Conservation (phyloP, 2,113 vertebrate species). For the Andinoacara biseriatus region DNA sequence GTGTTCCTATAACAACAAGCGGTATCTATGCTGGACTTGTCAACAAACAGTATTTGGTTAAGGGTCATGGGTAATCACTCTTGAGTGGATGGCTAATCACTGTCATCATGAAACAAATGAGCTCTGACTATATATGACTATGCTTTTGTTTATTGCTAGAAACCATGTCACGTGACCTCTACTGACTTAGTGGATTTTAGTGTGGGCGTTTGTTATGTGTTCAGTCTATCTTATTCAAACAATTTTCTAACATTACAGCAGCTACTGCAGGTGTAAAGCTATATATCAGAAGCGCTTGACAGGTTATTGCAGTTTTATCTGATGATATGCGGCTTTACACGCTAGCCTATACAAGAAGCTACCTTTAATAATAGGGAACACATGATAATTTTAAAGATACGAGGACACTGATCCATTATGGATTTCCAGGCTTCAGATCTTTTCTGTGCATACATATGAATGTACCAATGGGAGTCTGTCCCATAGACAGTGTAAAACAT, state of each 20-base stretch:
- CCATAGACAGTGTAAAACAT: background rate
- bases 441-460: background rate
- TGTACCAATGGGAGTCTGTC: background rate
- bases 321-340: background rate
- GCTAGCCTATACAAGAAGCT: background rate
- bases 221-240: background rate
- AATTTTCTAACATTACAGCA: background rate
- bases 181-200: background rate
- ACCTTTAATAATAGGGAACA: background rate
- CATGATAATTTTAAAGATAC: background rate
- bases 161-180: background rate
- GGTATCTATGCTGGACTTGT: background rate
- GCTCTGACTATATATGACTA: background rate
- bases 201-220: background rate
- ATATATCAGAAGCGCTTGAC: background rate
- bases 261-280: background rate
- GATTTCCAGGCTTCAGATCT: background rate
- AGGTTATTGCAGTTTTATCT: background rate
- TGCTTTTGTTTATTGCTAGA: conserved; percentile 1
- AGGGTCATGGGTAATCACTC: background rate
- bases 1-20: background rate
- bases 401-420: background rate
- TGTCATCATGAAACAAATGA: background rate
- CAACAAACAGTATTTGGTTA: conserved; percentile 5
- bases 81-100: background rate